Evolutionary conservation across 2,797 vertebrate species (phyloP), one percentile per base, ranked within the genome.

Genomic region (Xiphorhynchus erythropygius): DNA sequence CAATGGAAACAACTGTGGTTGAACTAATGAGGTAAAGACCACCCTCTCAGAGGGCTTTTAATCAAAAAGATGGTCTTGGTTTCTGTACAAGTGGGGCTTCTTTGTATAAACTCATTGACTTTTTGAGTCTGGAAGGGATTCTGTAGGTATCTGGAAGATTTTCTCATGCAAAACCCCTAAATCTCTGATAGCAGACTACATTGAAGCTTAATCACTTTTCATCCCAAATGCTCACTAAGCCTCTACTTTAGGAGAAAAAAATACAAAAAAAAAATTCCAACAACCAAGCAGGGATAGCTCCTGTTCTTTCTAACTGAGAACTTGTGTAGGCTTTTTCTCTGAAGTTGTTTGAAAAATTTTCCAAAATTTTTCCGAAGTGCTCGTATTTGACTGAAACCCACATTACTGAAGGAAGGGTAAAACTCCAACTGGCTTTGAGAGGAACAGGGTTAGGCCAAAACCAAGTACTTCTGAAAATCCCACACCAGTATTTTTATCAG

Each of bases 21-120:
- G 85, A 93, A 79, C 47, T 88, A 91, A 95, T 60, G 77, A 87
- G 85, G 55, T 78, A 89, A 90, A 82, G 50, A 78, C 85, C 55
- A 63, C 13, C 30, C 9, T 75, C 47, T 74, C 62, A 73, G 53
- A 84, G 33, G 35, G 53, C 14, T 93, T 86, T 91, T 84, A 84
- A 85, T 49, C 41, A 82, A 80, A 78, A 93, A 57, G 32, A 79
- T 64, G 50, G 28, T 46, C 79, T 74, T 74, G 1, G 5, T 46
- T 88, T 71, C 74, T 87, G 62, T 47, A 46, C 22, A 79, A 79
- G 33, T 28, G 13, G 14, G 2, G 9, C 19, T 90, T 85, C 73
- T 71, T 74, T 56, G 21, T 42, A 21, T 18, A 56, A 84, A 10
- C 13, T 24, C 41, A 44, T 63, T 92, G 68, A 87, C 47, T 85